A percentile compares a stretch with the other conserved stretches of the same genome.
phyloP scores from a whole-genome alignment of 1,140 invertebrate genomes.

The Papilio glaucus region DNA sequence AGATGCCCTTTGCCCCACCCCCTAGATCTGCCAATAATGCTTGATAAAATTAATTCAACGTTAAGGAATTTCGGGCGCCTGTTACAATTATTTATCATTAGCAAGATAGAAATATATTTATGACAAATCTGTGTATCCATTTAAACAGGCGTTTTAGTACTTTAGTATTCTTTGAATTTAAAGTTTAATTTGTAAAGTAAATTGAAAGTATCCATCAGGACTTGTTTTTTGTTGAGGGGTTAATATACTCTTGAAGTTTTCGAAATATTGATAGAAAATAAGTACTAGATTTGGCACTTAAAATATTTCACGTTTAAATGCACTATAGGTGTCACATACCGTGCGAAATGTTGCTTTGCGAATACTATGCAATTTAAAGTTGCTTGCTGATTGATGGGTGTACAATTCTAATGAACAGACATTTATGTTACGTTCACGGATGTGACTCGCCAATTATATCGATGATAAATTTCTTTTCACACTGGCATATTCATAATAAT shows the following conservation, averaged over 20 bases:
- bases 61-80: background rate
- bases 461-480: background rate
- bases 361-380: background rate
- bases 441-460: background rate
- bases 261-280: too few relatives aligned
- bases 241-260: too few relatives aligned
- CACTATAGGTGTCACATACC: background rate
- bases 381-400: background rate
- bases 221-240: too few relatives aligned
- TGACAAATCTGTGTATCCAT: background rate
- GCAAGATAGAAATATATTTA: background rate
- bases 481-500: background rate
- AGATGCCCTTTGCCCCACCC: too few relatives aligned
- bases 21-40: too few relatives aligned
- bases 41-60: too few relatives aligned
- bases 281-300: too few relatives aligned
- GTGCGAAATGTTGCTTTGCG: background rate
- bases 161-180: background rate
- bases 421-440: conserved; percentile 23
- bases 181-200: background rate
- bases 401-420: conserved; percentile 10
- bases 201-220: too few relatives aligned
- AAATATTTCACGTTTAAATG: too few relatives aligned
- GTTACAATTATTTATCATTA: background rate
- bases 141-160: background rate